Evolutionary conservation across 2,888 invertebrate species (phyloP).

Genomic region (Lochmaea crataegi): DNA sequence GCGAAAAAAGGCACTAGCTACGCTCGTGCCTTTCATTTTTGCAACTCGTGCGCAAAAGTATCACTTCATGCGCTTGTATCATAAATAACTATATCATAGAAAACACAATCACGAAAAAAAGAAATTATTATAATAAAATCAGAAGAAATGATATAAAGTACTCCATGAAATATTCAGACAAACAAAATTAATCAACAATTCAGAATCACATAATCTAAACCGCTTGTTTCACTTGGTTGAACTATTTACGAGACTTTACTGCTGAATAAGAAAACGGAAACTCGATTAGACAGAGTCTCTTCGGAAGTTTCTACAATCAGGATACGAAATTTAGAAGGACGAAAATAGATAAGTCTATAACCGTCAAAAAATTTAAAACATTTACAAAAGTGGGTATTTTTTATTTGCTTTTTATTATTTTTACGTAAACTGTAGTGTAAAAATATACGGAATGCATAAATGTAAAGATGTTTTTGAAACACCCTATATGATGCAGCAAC

Average conservation of each 20-base stretch:
- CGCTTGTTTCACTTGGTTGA: conserved; percentile 9
- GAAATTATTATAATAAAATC: not conserved
- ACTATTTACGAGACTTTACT: not conserved
- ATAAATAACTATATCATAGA: too few relatives aligned
- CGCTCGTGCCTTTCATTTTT: too few relatives aligned
- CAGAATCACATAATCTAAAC: not conserved
- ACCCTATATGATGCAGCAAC: too few relatives aligned
- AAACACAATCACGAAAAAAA: too few relatives aligned
- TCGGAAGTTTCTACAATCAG: not conserved
- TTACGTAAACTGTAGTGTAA: too few relatives aligned
- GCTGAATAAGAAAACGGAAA: not conserved
- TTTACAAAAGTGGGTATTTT: too few relatives aligned
- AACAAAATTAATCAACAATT: not conserved
- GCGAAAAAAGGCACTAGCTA: too few relatives aligned
- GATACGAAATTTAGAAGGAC: not conserved
- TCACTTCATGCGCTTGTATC: too few relatives aligned
- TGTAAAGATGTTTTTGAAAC: too few relatives aligned
- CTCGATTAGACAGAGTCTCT: conserved; percentile 3
- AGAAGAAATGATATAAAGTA: not conserved
- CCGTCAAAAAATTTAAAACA: not conserved
- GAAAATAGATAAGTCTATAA: not conserved
- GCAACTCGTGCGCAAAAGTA: too few relatives aligned
- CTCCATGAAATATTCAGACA: not conserved
- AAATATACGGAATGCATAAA: too few relatives aligned
- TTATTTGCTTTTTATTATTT: too few relatives aligned